These are phyloP conservation scores for Drosophila mayaguana DNA, from an alignment of 2,888 invertebrate genomes.

Conservation along the genomic window DNA sequence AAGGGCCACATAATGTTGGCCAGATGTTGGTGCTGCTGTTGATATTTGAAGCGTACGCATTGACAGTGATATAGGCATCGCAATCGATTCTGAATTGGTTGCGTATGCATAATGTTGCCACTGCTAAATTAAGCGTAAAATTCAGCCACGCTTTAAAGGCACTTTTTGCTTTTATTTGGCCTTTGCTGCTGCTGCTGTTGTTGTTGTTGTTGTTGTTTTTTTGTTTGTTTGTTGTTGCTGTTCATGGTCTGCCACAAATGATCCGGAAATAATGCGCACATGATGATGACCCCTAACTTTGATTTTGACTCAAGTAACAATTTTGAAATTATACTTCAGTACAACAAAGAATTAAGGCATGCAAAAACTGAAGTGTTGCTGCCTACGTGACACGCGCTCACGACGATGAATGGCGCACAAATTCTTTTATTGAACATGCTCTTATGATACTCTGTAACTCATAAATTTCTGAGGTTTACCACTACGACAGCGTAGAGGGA, in stretches of 20 bases:
- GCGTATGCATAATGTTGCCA: conserved; percentile 66
- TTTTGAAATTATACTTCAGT: conserved; percentile 1
- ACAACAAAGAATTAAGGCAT: not conserved
- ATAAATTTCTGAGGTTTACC: too few relatives aligned
- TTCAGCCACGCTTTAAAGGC: conserved; percentile 66
- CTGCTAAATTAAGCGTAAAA: conserved; percentile 77
- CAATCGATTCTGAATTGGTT: conserved; percentile 40
- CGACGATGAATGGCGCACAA: not conserved
- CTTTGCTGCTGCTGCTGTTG: conserved; percentile 7
- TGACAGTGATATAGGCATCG: conserved; percentile 26
- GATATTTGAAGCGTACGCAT: conserved; percentile 10
- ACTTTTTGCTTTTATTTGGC: not conserved
- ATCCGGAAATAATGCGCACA: conserved; percentile 79
- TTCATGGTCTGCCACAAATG: conserved; percentile 62
- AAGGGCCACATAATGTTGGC: conserved; percentile 23
- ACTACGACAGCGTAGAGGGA: too few relatives aligned
- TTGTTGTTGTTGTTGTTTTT: conserved; percentile 4
- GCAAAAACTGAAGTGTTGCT: not conserved
- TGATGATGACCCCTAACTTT: conserved; percentile 19
- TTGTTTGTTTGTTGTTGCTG: conserved; percentile 7
- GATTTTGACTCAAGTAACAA: conserved; percentile 10
- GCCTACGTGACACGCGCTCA: not conserved
- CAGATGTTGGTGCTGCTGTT: conserved; percentile 57
- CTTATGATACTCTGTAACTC: not conserved
- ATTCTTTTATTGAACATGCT: not conserved